Evolutionary conservation across 2,888 invertebrate genomes (phyloP), one percentile per base, ranked within the genome.

Genomic region (Drosophila anomalata): DNA sequence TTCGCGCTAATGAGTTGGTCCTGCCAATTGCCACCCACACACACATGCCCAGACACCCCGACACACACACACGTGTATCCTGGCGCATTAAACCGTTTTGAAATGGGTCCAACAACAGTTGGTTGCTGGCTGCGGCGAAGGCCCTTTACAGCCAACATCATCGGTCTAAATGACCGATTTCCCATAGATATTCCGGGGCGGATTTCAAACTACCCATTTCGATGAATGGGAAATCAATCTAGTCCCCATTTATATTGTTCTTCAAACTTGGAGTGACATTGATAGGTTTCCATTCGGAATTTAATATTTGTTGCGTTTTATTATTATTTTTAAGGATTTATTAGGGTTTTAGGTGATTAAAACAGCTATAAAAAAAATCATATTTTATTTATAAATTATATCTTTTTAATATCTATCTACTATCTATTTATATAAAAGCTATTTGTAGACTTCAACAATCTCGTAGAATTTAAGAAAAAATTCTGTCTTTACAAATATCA

Each of bases 1-100:
- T 12, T 12, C 41, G 66, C 63, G 66, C 73, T 69, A 69, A 69
- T 69, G 69, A 69, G 69, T 69, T 55, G 50, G 44, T 46, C 69
- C 71, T 58, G 58, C 14, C 63, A 66, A 66, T 52, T 66, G 61
- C 58, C 36, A 31, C 69, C 56, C 20, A 26, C 17, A 17, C 57
- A 26, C 39, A 47, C 53, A 14, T 36, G n/a, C 6, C 6, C 36
- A 36, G 3, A 36, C 14, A 36, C 36, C 36, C 36, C 36, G n/a
- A 36, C 36, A 26, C 39, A 26, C 39, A 26, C 39, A 53, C 65
- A 20, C 44, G 50, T 56, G 36, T 33, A 22, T 68, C 65, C 41
- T 66, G 42, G 26, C n/a, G 67, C 63, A 52, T 52, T 52, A 33
- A 46, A 46, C 36, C 46, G 39, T 22, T 67, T 52, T 67, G 22